Percentiles rank a stretch among this genome's conserved stretches.
Conservation (phyloP, 1,140 invertebrate genomes). For the Heliconius nattereri region DNA sequence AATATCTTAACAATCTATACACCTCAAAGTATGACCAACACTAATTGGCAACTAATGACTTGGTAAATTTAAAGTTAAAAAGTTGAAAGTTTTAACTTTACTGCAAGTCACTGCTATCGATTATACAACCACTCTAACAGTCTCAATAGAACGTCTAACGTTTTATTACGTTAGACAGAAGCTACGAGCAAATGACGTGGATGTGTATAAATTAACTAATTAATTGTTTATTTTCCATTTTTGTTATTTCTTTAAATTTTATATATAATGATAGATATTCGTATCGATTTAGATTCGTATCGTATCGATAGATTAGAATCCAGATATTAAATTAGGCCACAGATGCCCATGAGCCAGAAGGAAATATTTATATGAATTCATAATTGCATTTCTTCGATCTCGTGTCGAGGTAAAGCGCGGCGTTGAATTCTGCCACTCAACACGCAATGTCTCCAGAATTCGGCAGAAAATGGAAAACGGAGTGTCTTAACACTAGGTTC, state of each 20-base stretch:
- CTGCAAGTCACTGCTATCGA: neutral
- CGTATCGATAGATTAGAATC: no score
- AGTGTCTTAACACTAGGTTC: no score
- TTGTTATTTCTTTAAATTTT: neutral
- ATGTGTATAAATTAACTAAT: neutral
- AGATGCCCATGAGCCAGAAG: no score
- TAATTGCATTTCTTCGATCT: no score
- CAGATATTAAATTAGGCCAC: no score
- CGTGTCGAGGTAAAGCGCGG: no score
- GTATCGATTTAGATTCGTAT: no score
- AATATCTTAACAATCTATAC: neutral
- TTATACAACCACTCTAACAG: neutral
- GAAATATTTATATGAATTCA: no score
- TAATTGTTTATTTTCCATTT: neutral
- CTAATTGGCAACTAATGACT: slow-evolving; percentile 3
- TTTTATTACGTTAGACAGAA: neutral
- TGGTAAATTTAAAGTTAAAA: slow-evolving; percentile 4
- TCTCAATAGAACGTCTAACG: neutral
- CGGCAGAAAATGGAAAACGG: no score
- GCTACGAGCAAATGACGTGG: neutral
- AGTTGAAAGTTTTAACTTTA: slow-evolving; percentile 4
- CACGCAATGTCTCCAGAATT: no score
- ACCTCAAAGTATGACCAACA: neutral
- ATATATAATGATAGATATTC: no score
- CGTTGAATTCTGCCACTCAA: no score